phyloP scores from a whole-genome alignment of 2,888 invertebrate species.

The Dasypolia templi region DNA sequence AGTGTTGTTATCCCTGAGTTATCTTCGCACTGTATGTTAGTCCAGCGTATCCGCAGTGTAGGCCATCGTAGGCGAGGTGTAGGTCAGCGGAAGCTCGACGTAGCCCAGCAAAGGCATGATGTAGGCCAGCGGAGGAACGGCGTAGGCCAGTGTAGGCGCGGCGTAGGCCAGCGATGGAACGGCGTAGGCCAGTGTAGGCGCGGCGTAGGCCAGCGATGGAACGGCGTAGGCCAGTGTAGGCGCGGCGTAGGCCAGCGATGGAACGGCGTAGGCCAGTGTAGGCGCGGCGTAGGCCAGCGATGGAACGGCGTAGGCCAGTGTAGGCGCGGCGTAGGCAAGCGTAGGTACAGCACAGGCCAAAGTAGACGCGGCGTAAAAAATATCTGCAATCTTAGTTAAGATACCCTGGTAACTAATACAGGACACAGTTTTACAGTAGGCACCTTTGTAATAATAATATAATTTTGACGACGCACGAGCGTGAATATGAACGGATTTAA shows the following conservation, averaged over 20 bases:
- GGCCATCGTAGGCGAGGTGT: too few species aligned
- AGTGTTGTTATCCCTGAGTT: too few species aligned
- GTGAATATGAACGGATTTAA: neutral
- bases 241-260: neutral
- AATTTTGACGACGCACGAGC: neutral
- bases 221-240: too few species aligned
- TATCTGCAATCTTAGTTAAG: neutral
- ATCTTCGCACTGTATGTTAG: neutral
- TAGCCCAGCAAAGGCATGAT: neutral
- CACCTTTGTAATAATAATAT: neutral
- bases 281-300: neutral
- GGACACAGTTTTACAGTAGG: neutral
- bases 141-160: neutral
- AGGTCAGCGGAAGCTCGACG: neutral
- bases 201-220: neutral
- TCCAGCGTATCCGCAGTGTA: neutral
- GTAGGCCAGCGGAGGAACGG: neutral
- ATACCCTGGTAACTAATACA: neutral
- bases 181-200: too few species aligned
- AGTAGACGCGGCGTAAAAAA: neutral
- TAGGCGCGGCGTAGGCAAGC: too few species aligned
- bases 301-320: too few species aligned
- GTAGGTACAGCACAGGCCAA: neutral
- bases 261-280: neutral
- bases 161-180: neutral